Evolutionary conservation across 2,113 vertebrate genomes (phyloP), one percentile per base, ranked within the genome.

Genomic region (Merops nubicus): DNA sequence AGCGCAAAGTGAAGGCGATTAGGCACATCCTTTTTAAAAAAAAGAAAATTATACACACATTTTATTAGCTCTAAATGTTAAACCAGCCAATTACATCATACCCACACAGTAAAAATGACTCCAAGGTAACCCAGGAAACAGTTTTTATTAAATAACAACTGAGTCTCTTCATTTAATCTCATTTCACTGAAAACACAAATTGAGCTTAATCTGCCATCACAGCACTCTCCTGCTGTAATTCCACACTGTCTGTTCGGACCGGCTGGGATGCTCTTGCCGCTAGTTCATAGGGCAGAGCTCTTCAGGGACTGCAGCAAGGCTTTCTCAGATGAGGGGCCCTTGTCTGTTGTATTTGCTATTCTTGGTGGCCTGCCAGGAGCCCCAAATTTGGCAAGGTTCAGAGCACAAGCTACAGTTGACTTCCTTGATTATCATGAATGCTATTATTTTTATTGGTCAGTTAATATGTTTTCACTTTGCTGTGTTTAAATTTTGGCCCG

Each of bases 71-170:
- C 87, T 93, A 94, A 97, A 97, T 11, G 54, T 93, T 97, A 96
- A 96, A 96, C 84, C 94, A 96, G 81, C 76, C 18, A 43, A 97
- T 97, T 97, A 96, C 96, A 94, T 97, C 97, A 97, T 91, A 95
- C 91, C 73, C 63, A 78, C 92, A 63, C 82, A 85, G 85, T 93
- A 83, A 96, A 93, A 97, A 94, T 74, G 21, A 95, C 88, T 96
- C 92, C 73, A 85, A 51, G 21, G 97, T 97, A 96, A 93, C 97
- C 97, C 96, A 96, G 97, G 97, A 96, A 97, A 97, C 96, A 96
- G 96, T 96, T 97, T 97, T 96, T 84, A 74, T 91, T 96, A 97
- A 97, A 96, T 91, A 97, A 97, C 79, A 95, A 94, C 94, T 31
- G 47, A 78, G 43, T 93, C 72, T 84, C 65, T 92, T 93, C 63